phyloP scores from a whole-genome alignment of 2,113 vertebrate genomes.

The Bothrops jararaca region DNA sequence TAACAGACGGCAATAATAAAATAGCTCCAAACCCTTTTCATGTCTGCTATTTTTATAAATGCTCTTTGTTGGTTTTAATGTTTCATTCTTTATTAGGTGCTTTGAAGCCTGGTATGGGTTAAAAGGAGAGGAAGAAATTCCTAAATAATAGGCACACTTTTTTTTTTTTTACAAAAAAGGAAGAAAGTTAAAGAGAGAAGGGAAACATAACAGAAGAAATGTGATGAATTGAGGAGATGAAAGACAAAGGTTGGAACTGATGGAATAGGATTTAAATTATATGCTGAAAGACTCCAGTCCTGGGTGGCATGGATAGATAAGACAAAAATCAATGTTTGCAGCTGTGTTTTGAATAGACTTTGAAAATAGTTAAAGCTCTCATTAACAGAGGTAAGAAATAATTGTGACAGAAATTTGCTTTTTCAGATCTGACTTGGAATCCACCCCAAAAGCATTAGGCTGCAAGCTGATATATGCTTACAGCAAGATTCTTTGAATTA shows the following conservation, averaged over 20 bases:
- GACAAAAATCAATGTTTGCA: background rate
- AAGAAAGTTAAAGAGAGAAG: background rate
- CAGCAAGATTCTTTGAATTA: background rate
- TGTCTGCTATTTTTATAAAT: background rate
- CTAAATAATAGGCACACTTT: background rate
- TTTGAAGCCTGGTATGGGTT: background rate
- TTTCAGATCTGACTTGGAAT: background rate
- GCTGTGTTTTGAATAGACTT: constrained; percentile 3
- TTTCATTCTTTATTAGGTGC: background rate
- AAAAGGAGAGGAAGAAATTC: background rate
- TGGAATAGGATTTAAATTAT: background rate
- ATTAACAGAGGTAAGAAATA: constrained; percentile 1
- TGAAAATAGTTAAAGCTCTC: background rate
- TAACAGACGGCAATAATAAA: background rate
- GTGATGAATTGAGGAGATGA: background rate
- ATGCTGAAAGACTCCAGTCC: background rate
- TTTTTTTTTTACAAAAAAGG: background rate
- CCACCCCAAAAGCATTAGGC: background rate
- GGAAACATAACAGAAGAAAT: background rate
- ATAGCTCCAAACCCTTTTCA: background rate
- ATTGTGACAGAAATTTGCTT: background rate
- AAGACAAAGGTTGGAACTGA: background rate
- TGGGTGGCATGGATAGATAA: background rate
- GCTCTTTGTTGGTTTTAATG: background rate
- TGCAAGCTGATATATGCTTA: background rate